phyloP scores from a whole-genome alignment of 2,113 vertebrate species.

The Apeltes quadracus region DNA sequence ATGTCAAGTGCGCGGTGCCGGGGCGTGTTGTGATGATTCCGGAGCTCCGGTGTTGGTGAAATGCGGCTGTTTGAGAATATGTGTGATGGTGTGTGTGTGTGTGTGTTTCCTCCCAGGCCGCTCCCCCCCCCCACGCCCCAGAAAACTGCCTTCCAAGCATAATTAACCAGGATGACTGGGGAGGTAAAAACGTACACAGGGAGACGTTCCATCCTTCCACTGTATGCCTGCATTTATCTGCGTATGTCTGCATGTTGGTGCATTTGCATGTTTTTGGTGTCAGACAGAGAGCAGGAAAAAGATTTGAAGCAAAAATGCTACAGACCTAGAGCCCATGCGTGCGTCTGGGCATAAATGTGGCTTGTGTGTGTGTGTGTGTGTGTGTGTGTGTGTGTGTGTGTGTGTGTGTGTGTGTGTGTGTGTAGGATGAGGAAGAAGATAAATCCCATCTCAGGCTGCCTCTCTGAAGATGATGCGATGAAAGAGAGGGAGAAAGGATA shows the following conservation, averaged over 20 bases:
- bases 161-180: slow-evolving; percentile 74
- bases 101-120: slow-evolving; percentile 61
- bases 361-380: background rate
- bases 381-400: background rate
- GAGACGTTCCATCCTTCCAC: slow-evolving; percentile 61
- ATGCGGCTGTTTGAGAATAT: slow-evolving; percentile 44
- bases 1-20: slow-evolving; percentile 51
- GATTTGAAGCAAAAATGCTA: slow-evolving; percentile 59
- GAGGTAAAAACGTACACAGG: slow-evolving; percentile 75
- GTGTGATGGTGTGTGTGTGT: slow-evolving; percentile 36
- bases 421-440: slow-evolving; percentile 53
- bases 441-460: slow-evolving; percentile 76
- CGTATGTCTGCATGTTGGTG: background rate
- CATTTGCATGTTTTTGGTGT: slow-evolving; percentile 44
- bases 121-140: slow-evolving; percentile 64
- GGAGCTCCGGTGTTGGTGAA: slow-evolving; percentile 45
- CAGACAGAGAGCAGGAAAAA: slow-evolving; percentile 56
- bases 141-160: slow-evolving; percentile 77
- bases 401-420: slow-evolving; percentile 7
- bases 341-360: background rate
- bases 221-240: slow-evolving; percentile 37
- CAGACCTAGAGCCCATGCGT: slow-evolving; percentile 45
- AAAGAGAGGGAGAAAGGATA: slow-evolving; percentile 71
- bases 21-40: slow-evolving; percentile 48
- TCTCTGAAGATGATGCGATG: slow-evolving; percentile 77